A percentile compares a stretch with the other conserved stretches of the same genome.
Conservation (phyloP, 2,888 invertebrate species). For the Coenonympha arcania region DNA sequence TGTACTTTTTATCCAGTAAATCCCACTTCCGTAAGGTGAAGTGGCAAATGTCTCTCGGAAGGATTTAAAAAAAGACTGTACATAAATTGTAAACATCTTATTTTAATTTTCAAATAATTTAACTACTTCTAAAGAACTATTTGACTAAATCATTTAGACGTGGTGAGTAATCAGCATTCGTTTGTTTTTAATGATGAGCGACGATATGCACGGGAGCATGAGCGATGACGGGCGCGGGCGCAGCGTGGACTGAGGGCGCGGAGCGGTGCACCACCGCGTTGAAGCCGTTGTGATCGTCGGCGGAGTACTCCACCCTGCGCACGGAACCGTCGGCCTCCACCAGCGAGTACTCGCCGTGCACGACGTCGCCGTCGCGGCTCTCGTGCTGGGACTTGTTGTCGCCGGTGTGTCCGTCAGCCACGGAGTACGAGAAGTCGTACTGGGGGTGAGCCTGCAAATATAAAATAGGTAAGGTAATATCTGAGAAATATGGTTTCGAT, state of each 20-base stretch:
- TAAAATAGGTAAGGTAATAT: not conserved
- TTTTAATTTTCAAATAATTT: no score
- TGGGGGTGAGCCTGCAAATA: constrained; percentile 53
- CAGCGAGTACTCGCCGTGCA: constrained; percentile 68
- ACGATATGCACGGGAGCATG: constrained; percentile 16
- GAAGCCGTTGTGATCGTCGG: constrained; percentile 59
- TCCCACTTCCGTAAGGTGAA: no score
- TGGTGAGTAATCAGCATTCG: no score
- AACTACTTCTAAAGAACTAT: no score
- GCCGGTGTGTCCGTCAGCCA: constrained; percentile 71
- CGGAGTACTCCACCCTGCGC: constrained; percentile 67
- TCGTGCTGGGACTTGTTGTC: constrained; percentile 74
- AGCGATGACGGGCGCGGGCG: constrained; percentile 21
- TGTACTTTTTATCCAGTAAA: no score
- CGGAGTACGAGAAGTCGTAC: constrained; percentile 74
- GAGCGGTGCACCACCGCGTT: constrained; percentile 36
- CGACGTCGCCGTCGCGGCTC: constrained; percentile 75
- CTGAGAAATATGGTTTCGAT: not conserved
- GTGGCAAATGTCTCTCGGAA: no score
- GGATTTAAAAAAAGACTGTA: no score
- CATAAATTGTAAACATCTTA: no score
- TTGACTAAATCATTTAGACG: no score
- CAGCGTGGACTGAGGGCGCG: constrained; percentile 27
- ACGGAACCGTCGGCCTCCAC: constrained; percentile 65
- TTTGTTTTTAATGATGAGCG: constrained; percentile 11